Conservation (phyloP, 2,797 vertebrate genomes). For the Arctocebus calabarensis region DNA sequence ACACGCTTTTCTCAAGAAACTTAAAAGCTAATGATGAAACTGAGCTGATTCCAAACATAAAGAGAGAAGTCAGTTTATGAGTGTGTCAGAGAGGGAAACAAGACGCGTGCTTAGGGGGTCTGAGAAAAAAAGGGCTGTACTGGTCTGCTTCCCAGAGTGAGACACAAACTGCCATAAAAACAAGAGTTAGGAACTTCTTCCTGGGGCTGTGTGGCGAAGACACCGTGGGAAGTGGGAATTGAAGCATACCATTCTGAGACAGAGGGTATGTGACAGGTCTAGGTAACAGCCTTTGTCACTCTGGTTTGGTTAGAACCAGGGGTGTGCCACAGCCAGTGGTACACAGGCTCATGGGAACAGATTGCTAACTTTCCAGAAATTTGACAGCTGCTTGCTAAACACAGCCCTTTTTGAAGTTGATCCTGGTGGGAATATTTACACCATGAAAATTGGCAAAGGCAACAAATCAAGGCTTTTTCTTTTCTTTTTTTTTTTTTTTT, state of each 20-base stretch:
- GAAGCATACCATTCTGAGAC: background rate
- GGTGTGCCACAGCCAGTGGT: background rate
- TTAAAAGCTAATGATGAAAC: background rate
- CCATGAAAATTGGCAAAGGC: background rate
- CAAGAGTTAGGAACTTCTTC: background rate
- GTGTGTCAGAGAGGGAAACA: background rate
- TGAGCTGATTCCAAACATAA: background rate
- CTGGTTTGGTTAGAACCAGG: background rate
- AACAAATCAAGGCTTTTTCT: background rate
- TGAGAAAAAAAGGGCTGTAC: background rate
- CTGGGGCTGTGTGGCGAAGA: background rate
- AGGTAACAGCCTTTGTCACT: background rate
- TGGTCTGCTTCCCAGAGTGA: background rate
- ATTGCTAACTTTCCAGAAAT: background rate
- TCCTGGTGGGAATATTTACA: background rate
- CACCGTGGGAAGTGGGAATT: background rate
- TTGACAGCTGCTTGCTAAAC: background rate
- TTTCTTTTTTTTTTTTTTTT: too few species aligned
- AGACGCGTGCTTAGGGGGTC: background rate
- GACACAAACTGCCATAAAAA: background rate
- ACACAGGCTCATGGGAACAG: background rate
- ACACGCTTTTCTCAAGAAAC: background rate
- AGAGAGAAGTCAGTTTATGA: background rate
- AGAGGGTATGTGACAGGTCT: background rate
- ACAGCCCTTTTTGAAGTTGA: background rate